A percentile compares a stretch with the other conserved stretches of the same genome.
Conservation (phyloP, 2,113 vertebrate genomes). For the Genyomyrus donnyi region DNA sequence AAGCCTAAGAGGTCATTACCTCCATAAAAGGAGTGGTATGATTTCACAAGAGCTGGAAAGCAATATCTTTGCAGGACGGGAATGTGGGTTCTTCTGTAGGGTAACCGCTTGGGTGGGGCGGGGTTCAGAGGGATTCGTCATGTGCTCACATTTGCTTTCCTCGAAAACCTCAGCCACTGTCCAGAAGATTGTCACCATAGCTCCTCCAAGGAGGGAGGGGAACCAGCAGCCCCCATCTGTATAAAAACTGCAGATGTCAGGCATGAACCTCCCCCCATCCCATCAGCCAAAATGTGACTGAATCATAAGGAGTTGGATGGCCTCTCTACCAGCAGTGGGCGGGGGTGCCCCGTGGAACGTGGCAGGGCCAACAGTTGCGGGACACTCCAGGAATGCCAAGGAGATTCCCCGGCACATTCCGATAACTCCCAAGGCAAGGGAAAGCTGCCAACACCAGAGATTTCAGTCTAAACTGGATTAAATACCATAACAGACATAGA, state of each 20-base stretch:
- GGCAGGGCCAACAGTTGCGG: conserved; percentile 24
- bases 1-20: not conserved
- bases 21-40: not conserved
- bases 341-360: not conserved
- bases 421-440: conserved; percentile 29
- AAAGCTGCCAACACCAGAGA: conserved; percentile 16
- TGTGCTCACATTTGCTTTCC: not conserved
- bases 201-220: not conserved
- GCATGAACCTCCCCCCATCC: not conserved
- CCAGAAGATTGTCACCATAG: not conserved
- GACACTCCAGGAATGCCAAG: conserved; percentile 30
- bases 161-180: not conserved
- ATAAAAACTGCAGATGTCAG: not conserved
- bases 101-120: not conserved
- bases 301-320: not conserved
- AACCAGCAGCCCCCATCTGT: not conserved
- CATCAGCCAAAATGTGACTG: not conserved
- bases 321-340: not conserved
- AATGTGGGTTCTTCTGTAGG: not conserved
- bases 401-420: conserved; percentile 32
- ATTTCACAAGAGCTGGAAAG: not conserved
- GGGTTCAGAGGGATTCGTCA: not conserved
- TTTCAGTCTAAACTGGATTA: conserved; percentile 16
- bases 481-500: conserved; percentile 16
- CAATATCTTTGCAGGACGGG: not conserved